Conservation (phyloP, 2,888 invertebrate genomes). For the Glaucopsyche alexis region DNA sequence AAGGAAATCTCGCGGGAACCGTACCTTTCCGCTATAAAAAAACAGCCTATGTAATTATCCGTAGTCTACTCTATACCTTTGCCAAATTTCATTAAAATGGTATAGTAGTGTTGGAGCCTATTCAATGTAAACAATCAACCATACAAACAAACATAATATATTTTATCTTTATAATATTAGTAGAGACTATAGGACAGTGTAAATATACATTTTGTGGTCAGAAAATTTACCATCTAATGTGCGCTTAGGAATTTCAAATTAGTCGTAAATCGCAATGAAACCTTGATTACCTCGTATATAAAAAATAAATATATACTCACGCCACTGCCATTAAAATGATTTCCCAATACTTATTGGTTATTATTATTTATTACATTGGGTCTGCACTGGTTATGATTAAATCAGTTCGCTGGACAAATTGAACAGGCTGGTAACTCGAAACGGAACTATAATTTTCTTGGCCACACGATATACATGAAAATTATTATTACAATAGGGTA, state of each 20-base stretch:
- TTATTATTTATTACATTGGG: neutral
- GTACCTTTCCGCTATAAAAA: too few species aligned
- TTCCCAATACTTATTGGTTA: constrained; percentile 17
- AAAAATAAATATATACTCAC: neutral
- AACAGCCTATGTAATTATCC: neutral
- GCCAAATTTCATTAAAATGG: too few species aligned
- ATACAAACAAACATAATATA: too few species aligned
- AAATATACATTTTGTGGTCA: neutral
- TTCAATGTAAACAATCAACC: neutral
- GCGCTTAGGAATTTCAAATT: neutral
- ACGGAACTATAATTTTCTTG: neutral
- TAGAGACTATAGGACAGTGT: neutral
- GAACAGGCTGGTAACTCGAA: neutral
- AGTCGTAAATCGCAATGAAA: neutral
- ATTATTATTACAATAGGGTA: neutral
- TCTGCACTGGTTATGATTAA: neutral
- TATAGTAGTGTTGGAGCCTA: too few species aligned
- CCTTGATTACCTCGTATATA: neutral
- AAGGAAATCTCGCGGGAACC: too few species aligned
- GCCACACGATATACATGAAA: too few species aligned
- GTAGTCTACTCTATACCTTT: neutral
- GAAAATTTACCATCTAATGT: neutral
- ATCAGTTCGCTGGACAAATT: neutral
- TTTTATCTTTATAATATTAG: too few species aligned
- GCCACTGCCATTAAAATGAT: neutral